These are phyloP conservation scores for Polydrusus cervinus DNA, from an alignment of 2,888 invertebrate species.

Conservation along the genomic window DNA sequence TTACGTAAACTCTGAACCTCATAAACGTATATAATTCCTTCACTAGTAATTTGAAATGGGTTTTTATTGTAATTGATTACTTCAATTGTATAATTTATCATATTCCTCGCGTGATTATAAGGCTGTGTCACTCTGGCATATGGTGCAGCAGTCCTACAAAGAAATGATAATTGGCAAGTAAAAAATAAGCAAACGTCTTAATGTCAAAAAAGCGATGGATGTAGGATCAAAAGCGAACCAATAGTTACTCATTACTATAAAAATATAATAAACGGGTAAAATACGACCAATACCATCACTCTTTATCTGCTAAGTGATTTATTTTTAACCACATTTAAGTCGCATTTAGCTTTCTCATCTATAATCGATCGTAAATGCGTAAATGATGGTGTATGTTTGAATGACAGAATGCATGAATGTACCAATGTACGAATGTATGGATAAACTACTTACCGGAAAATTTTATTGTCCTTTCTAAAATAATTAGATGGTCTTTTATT, in stretches of 20 bases:
- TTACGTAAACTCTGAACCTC: conserved; percentile 70
- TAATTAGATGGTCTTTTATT: conserved; percentile 51
- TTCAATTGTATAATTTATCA: conserved; percentile 57
- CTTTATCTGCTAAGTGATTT: too few relatives aligned
- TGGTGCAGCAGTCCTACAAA: conserved; percentile 70
- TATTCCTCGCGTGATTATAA: conserved; percentile 56
- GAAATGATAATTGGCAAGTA: background rate
- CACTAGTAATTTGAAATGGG: conserved; percentile 73
- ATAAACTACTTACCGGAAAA: conserved; percentile 63
- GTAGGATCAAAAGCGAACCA: too few relatives aligned
- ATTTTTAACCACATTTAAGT: too few relatives aligned
- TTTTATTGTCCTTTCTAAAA: conserved; percentile 58
- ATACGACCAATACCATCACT: too few relatives aligned
- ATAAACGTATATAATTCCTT: conserved; percentile 76
- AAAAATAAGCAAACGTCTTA: background rate
- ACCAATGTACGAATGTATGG: too few relatives aligned
- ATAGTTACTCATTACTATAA: too few relatives aligned
- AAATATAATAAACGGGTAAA: too few relatives aligned
- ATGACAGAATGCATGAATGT: too few relatives aligned
- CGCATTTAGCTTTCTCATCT: too few relatives aligned
- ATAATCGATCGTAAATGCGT: too few relatives aligned
- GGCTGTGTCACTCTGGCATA: conserved; percentile 73
- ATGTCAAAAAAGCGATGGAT: background rate
- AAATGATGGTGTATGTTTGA: too few relatives aligned
- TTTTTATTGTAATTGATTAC: conserved; percentile 62